These are phyloP conservation scores for Fragum sueziense DNA, from an alignment of 2,888 invertebrate genomes.

Conservation along the genomic window DNA sequence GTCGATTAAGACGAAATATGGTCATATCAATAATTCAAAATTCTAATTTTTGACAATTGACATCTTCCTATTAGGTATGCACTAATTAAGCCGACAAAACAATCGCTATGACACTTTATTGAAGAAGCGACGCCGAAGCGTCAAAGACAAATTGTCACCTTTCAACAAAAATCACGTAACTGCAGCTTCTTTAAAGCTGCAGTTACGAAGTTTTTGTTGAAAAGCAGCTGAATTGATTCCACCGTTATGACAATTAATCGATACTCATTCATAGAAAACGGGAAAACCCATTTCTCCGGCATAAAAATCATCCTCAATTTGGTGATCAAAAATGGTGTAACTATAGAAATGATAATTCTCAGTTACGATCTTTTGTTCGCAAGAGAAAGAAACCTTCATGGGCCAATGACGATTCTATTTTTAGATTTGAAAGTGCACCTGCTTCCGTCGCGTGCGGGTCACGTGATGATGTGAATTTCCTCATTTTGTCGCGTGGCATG, in stretches of 20 bases:
- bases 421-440: constrained; percentile 43
- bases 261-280: constrained; percentile 49
- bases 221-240: constrained; percentile 51
- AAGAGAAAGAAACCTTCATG: too few relatives aligned
- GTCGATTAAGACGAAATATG: background rate
- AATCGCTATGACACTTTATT: constrained; percentile 54
- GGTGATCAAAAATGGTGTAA: too few relatives aligned
- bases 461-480: constrained; percentile 52
- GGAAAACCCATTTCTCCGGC: constrained; percentile 35
- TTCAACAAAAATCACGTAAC: too few relatives aligned
- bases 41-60: constrained; percentile 7
- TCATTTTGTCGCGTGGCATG: constrained; percentile 62
- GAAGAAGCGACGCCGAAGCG: constrained; percentile 51
- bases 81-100: constrained; percentile 35
- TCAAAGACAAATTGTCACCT: constrained; percentile 27
- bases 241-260: constrained; percentile 58
- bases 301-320: too few relatives aligned
- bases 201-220: too few relatives aligned
- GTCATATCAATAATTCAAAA: constrained; percentile 8
- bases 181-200: too few relatives aligned
- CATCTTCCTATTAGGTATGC: background rate
- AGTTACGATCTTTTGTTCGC: too few relatives aligned
- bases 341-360: too few relatives aligned
- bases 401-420: constrained; percentile 41
- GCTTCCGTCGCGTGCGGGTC: constrained; percentile 61